Conservation (phyloP, 2,797 vertebrate species). For the Phataginus tricuspis region DNA sequence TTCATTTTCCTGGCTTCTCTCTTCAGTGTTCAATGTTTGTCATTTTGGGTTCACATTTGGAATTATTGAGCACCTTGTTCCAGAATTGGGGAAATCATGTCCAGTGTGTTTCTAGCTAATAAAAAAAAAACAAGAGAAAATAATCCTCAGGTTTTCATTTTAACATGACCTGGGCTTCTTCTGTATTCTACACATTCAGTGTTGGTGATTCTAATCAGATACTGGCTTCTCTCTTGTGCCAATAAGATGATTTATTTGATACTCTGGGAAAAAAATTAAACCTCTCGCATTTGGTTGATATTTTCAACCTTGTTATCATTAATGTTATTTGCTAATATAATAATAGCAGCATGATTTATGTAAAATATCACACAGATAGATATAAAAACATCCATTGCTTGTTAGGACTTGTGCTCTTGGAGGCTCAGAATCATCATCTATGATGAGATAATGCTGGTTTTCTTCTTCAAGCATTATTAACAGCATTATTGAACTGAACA, state of each 20-base stretch:
- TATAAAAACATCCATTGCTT: not conserved
- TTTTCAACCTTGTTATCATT: not conserved
- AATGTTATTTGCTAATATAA: not conserved
- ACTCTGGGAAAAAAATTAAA: not conserved
- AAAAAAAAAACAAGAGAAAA: not conserved
- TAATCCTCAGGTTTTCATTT: not conserved
- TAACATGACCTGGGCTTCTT: accelerated
- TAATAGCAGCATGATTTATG: not conserved
- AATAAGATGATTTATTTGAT: not conserved
- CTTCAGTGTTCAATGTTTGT: slow-evolving; percentile 50
- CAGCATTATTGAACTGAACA: not conserved
- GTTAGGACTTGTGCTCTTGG: not conserved
- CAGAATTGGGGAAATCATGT: not conserved
- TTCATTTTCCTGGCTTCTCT: slow-evolving; percentile 45
- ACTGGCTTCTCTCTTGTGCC: not conserved
- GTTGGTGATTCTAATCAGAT: not conserved
- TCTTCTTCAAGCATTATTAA: not conserved
- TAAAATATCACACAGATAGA: not conserved
- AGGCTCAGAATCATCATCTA: not conserved
- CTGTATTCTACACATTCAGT: not conserved
- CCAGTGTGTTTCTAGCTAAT: not conserved
- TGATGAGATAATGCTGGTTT: not conserved
- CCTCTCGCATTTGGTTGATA: not conserved
- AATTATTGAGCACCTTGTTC: not conserved
- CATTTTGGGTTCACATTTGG: slow-evolving; percentile 58